Conservation (phyloP, 2,113 vertebrate species). For the Plecotus auritus region DNA sequence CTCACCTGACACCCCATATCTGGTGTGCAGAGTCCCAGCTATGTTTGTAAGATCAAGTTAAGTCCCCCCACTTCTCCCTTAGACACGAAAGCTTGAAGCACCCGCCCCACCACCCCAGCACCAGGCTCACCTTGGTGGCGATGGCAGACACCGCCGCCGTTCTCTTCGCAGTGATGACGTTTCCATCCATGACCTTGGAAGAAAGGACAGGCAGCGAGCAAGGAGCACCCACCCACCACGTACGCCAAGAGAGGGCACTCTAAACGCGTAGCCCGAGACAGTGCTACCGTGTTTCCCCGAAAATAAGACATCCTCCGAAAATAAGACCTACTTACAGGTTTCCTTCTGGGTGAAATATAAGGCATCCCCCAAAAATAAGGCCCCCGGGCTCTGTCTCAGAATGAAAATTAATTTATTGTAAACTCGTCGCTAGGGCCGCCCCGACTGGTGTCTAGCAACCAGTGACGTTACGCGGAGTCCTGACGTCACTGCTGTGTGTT, state of each 20-base stretch:
- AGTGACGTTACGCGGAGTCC: no score
- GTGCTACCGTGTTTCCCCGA: no score
- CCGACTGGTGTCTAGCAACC: no score
- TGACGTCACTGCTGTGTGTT: no score
- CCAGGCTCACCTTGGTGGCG: conserved; percentile 89
- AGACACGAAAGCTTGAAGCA: neutral
- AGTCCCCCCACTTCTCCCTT: neutral
- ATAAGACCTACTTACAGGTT: no score
- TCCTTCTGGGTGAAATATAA: no score
- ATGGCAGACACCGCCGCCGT: conserved; percentile 95
- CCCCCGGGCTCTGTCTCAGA: no score
- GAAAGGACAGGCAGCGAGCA: neutral
- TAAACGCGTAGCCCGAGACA: neutral
- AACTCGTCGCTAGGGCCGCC: no score
- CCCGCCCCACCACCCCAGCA: neutral
- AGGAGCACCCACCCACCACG: conserved; percentile 74
- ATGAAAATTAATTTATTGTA: no score
- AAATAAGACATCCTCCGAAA: no score
- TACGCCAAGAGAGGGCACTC: conserved; percentile 51
- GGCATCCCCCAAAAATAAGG: no score
- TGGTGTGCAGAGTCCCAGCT: neutral
- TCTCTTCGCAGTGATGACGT: conserved; percentile 90
- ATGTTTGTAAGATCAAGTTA: neutral
- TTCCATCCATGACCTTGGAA: conserved; percentile 91
- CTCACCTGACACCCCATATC: neutral